Base-by-base conservation (phyloP, 1,140 invertebrate genomes). In the Drosophila ironensis region DNA sequence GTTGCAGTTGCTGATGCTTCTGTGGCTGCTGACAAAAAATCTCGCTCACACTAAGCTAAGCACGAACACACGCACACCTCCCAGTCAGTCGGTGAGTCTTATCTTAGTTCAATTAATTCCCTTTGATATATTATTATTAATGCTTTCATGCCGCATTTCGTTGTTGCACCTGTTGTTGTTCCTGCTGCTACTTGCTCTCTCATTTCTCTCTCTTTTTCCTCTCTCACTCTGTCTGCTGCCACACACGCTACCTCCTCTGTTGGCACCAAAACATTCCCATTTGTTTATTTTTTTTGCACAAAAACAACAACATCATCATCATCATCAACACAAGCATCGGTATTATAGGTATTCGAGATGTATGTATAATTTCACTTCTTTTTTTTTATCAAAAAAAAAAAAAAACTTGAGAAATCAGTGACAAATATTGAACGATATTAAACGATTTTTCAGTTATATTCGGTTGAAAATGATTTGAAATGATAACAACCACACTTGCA, bases 261-360 rank as follows among this genome's bases (percentile, higher is more conserved):
- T 47, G 44, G 27, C 57, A 69, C 63, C 44, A 33, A 45, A 41
- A 50, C 4, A n/a, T 11, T 52, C 24, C 33, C 50, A 25, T 46
- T 37, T 27, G 40, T 61, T 47, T 56, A 56, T 68, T 56, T 45
- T 33, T 48, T 25, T 59, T 38, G 57, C 72, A 64, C 70, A 84
- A 82, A 71, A 82, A 84, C 75, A 82, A 78, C 78, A 82, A 73
- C 78, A 82, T 70, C 67, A 78, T 80, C 77, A 82, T 82, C 73
- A 82, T 82, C 78, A 86, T 78, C 78, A 82, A 82, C 78, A 82
- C 69, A 84, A 82, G 78, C 78, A 84, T 78, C 78, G 86, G 78
- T 73, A 86, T 46, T 73, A 38, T 19, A 52, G 25, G 30, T 67
- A 40, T 67, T 47, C 50, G 28, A 63, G 19, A 17, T 40, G 4